phyloP scores from a whole-genome alignment of 1,140 invertebrate species.

The Ceratosolen fusciceps region DNA sequence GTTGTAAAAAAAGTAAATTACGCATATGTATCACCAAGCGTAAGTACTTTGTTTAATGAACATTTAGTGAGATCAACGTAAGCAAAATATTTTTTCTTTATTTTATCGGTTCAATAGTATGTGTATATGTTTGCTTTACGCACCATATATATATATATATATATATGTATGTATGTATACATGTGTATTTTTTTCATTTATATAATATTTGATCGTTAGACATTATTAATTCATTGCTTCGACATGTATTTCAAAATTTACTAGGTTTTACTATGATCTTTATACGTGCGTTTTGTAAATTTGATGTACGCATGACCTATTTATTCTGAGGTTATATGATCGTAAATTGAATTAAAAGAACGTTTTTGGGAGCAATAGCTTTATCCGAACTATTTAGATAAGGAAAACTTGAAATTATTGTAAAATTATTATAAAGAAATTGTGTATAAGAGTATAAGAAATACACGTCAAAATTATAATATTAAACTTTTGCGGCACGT shows the following conservation, averaged over 20 bases:
- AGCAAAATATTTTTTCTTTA: conserved; percentile 40
- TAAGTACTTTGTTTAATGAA: conserved; percentile 41
- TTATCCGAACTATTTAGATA: conserved; percentile 21
- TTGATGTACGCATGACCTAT: conserved; percentile 38
- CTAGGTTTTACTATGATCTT: conserved; percentile 35
- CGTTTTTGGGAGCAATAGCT: conserved; percentile 39
- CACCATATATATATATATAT: too few relatives aligned
- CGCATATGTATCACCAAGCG: conserved; percentile 41
- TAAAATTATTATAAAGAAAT: conserved; percentile 27
- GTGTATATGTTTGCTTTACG: conserved; percentile 29
- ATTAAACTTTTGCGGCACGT: conserved; percentile 34
- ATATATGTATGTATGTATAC: too few relatives aligned
- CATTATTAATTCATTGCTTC: conserved; percentile 27
- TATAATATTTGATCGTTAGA: conserved; percentile 27
- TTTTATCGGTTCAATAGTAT: conserved; percentile 35
- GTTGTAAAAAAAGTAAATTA: conserved; percentile 42
- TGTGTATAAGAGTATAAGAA: conserved; percentile 28
- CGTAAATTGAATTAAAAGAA: conserved; percentile 21
- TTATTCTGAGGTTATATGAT: conserved; percentile 39
- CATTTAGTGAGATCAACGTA: conserved; percentile 48
- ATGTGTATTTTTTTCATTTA: conserved; percentile 34
- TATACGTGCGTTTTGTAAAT: conserved; percentile 39
- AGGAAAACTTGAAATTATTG: conserved; percentile 2
- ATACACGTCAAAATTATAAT: conserved; percentile 45
- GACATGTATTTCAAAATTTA: conserved; percentile 43